A percentile compares a stretch with the other conserved stretches of the same genome.
phyloP scores from a whole-genome alignment of 1,140 invertebrate genomes.

The Rhynchophorus ferrugineus region DNA sequence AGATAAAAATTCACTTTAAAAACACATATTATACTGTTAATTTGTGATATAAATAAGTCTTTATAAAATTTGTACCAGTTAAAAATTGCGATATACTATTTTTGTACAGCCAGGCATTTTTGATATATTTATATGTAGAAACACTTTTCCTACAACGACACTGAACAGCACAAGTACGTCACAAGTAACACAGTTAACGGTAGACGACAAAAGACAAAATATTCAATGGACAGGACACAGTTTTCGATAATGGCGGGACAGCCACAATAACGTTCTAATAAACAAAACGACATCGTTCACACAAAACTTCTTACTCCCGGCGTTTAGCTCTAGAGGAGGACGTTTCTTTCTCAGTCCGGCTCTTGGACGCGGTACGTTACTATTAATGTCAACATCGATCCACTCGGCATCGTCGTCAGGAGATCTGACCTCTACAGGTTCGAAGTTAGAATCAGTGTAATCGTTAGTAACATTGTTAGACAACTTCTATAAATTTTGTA shows the following conservation, averaged over 20 bases:
- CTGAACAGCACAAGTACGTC: not conserved
- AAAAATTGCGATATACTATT: no score
- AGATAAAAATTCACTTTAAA: no score
- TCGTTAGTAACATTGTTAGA: no score
- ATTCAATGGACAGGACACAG: not conserved
- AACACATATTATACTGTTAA: no score
- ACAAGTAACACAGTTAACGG: not conserved
- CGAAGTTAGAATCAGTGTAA: no score
- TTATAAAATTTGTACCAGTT: no score
- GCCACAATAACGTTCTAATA: not conserved
- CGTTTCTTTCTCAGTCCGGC: conserved; percentile 13
- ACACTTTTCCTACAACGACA: not conserved
- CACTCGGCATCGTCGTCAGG: conserved; percentile 38
- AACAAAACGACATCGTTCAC: conserved; percentile 9
- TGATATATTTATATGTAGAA: not conserved
- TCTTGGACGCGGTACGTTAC: conserved; percentile 40
- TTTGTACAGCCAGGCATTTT: not conserved
- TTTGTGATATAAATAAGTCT: no score
- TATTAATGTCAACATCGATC: conserved; percentile 34
- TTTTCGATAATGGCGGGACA: not conserved
- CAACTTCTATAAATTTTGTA: no score
- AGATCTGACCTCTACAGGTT: not conserved
- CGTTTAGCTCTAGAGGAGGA: conserved; percentile 8
- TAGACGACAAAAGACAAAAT: not conserved
- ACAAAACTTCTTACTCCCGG: conserved; percentile 19